These are phyloP conservation scores for Drosophila heteroneura DNA, from an alignment of 2,888 invertebrate genomes.

Conservation along the genomic window DNA sequence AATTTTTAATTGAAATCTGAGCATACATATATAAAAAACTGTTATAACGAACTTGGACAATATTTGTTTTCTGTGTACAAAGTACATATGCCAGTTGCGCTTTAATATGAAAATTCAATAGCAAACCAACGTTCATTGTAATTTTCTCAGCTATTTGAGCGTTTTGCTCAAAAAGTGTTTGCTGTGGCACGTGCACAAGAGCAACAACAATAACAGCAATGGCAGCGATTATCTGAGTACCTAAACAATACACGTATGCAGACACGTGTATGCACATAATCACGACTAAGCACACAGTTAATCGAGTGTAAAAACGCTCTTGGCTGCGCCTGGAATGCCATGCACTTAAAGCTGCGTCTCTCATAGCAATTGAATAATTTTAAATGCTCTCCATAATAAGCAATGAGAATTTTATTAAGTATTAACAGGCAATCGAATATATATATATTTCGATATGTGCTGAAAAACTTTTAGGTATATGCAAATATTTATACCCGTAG, in stretches of 20 bases:
- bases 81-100: slow-evolving; percentile 26
- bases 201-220: slow-evolving; percentile 8
- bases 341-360: slow-evolving; percentile 33
- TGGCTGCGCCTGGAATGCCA: slow-evolving; percentile 41
- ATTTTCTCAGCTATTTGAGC: slow-evolving; percentile 62
- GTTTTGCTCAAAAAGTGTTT: slow-evolving; percentile 41
- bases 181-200: slow-evolving; percentile 50
- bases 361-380: slow-evolving; percentile 26
- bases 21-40: neutral
- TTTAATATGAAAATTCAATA: slow-evolving; percentile 69
- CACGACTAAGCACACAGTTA: slow-evolving; percentile 63
- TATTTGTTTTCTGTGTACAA: neutral
- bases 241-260: slow-evolving; percentile 50
- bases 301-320: slow-evolving; percentile 77
- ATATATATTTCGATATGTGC: neutral
- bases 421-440: neutral
- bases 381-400: slow-evolving; percentile 10
- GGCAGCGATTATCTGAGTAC: slow-evolving; percentile 43
- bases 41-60: neutral
- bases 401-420: slow-evolving; percentile 32
- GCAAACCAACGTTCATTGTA: slow-evolving; percentile 61
- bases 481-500: slow-evolving; percentile 35
- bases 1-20: no score
- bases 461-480: slow-evolving; percentile 21
- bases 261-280: slow-evolving; percentile 51